These are phyloP conservation scores for Anser cygnoides DNA, from an alignment of 2,113 vertebrate genomes.

Conservation along the genomic window DNA sequence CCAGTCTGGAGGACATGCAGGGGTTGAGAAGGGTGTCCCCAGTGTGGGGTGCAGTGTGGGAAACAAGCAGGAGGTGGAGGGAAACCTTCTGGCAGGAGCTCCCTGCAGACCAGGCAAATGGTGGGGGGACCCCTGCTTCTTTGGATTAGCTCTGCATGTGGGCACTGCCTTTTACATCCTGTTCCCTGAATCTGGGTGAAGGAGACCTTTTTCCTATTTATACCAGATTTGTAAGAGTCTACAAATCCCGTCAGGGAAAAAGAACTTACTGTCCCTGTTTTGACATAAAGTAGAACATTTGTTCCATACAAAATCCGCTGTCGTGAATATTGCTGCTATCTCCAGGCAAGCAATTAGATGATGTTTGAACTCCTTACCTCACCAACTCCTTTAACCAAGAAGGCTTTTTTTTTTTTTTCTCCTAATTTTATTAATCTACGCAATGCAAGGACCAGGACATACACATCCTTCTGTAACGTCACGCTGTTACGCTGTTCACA, in stretches of 20 bases:
- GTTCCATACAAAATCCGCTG: not conserved
- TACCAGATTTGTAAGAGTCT: not conserved
- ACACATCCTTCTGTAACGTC: not conserved
- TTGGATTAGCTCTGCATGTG: not conserved
- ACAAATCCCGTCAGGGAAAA: not conserved
- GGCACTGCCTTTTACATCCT: not conserved
- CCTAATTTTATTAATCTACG: not conserved
- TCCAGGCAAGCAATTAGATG: not conserved
- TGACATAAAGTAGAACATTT: not conserved
- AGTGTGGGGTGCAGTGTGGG: rapidly evolving
- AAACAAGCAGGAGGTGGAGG: not conserved
- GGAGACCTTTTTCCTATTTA: not conserved
- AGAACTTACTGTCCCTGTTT: not conserved
- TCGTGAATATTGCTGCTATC: not conserved
- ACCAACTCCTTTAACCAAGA: not conserved
- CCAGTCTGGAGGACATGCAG: not conserved
- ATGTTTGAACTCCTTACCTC: not conserved
- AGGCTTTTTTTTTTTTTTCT: too few species aligned
- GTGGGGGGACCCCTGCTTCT: not conserved
- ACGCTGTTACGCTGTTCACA: too few species aligned
- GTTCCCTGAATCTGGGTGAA: not conserved
- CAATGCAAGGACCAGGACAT: not conserved
- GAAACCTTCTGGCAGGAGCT: not conserved
- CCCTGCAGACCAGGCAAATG: not conserved
- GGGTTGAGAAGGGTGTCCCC: not conserved